Evolutionary conservation across 2,888 invertebrate species (phyloP).

Genomic region (Magallana nippona): DNA sequence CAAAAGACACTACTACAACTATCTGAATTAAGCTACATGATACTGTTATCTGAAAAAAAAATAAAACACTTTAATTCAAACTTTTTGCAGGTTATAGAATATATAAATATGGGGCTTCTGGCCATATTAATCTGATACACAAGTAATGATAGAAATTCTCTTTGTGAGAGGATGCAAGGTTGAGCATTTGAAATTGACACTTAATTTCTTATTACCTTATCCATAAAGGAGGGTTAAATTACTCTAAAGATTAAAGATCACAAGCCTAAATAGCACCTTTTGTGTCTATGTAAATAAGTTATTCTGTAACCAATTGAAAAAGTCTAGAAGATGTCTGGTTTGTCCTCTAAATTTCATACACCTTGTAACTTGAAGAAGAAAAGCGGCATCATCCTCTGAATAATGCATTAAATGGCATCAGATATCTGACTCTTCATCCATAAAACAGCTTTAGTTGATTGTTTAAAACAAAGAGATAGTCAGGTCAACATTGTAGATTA

Average conservation of each 20-base stretch:
- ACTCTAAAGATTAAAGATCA: background rate
- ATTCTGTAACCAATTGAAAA: background rate
- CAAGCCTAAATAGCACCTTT: background rate
- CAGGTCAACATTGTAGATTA: conserved; percentile 14
- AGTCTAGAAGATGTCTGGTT: conserved; percentile 2
- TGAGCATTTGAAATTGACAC: background rate
- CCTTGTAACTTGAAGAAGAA: background rate
- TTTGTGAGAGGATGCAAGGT: background rate
- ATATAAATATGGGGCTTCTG: background rate
- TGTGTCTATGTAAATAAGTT: conserved; percentile 23
- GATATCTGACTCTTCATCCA: conserved; percentile 9
- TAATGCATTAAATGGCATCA: background rate
- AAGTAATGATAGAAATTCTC: conserved; percentile 7
- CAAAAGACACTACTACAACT: too few species aligned
- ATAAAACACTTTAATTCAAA: background rate
- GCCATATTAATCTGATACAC: conserved; percentile 7
- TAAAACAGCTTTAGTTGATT: background rate
- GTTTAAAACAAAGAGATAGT: conserved; percentile 25
- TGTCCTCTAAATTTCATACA: conserved; percentile 15
- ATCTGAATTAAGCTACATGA: background rate
- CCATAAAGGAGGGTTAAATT: background rate
- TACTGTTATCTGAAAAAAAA: background rate
- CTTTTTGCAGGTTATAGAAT: conserved; percentile 22
- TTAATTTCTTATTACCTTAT: conserved; percentile 10
- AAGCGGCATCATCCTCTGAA: conserved; percentile 19